Percentiles rank a stretch among this genome's conserved stretches.
Evolutionary conservation across 2,888 invertebrate species (phyloP).

Genomic region (Drosophila falleni): DNA sequence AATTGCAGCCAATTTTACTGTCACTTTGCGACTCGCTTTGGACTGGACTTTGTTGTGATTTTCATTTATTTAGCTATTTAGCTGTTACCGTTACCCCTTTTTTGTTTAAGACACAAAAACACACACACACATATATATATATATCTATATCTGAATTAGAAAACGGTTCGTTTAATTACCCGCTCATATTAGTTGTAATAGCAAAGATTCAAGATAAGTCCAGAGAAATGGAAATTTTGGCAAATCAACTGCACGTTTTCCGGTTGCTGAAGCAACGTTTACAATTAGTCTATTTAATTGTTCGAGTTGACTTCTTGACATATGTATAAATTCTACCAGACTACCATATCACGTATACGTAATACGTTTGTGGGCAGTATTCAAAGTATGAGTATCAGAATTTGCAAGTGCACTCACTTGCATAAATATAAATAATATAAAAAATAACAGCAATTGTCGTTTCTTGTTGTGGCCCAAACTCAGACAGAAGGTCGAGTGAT

Average conservation of each 20-base stretch:
- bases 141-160: conserved; percentile 56
- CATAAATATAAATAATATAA: conserved; percentile 8
- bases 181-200: background rate
- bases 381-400: conserved; percentile 15
- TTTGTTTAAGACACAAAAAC: conserved; percentile 25
- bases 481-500: conserved; percentile 23
- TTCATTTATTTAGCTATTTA: conserved; percentile 37
- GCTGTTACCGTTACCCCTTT: conserved; percentile 46
- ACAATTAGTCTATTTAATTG: conserved; percentile 53
- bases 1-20: conserved; percentile 74
- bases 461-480: background rate
- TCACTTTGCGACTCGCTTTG: conserved; percentile 62
- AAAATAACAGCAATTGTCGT: conserved; percentile 2
- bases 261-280: conserved; percentile 29
- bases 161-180: conserved; percentile 54
- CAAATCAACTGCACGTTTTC: conserved; percentile 57
- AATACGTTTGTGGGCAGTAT: conserved; percentile 7
- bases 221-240: conserved; percentile 50
- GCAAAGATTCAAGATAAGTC: conserved; percentile 17
- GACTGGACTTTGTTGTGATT: conserved; percentile 57
- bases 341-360: conserved; percentile 6
- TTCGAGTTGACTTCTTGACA: conserved; percentile 55
- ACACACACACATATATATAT: conserved; percentile 1
- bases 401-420: conserved; percentile 30
- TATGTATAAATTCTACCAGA: background rate